Evolutionary conservation across 1,140 invertebrate genomes (phyloP), one percentile per base, ranked within the genome.

Genomic region (Mya arenaria): DNA sequence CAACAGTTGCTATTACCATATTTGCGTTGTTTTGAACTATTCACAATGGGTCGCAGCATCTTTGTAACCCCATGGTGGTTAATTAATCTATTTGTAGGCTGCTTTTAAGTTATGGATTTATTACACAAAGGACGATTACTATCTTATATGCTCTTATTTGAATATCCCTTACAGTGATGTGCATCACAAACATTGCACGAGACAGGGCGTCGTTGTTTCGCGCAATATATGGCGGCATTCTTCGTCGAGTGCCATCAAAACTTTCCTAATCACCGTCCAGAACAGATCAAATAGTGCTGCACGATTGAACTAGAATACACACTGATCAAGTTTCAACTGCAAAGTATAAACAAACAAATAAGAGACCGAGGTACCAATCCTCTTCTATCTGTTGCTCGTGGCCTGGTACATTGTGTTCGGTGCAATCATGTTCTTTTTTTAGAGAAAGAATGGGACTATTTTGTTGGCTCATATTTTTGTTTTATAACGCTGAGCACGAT

Each of bases 121-220:
- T 98, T 78, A 96, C 97, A 69, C 97, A 98, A 17, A 95, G 95
- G 82, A 99, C 97, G 0, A 95, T 96, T 39, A 99, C 98, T 2
- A 98, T 99, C 89, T 92, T 98, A 23, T 99, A 99, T 92, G 97
- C 98, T 1, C 97, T 99, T 44, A 95, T 98, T 60, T 98, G 98
- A 30, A 98, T 99, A 95, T 98, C 98, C 0, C 93, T 99, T 34
- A 98, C 98, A 91, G 95, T 99, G 55, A 94, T 99, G 2, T 94
- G 93, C 88, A 94, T 99, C 28, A 97, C 97, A 65, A 99, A 99
- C 93, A 97, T 99, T 89, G 98, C 98, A 56, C 96, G 98, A 91
- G 96, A 98, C 68, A 94, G 99, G 91, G 98, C 98, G 4, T 96
- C 97, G 87, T 97, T 97, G 87, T 99, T 99, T 93, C 98, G 98